These are phyloP conservation scores for Paedocypris sp. DNA, from an alignment of 2,113 vertebrate genomes.

Conservation along the genomic window DNA sequence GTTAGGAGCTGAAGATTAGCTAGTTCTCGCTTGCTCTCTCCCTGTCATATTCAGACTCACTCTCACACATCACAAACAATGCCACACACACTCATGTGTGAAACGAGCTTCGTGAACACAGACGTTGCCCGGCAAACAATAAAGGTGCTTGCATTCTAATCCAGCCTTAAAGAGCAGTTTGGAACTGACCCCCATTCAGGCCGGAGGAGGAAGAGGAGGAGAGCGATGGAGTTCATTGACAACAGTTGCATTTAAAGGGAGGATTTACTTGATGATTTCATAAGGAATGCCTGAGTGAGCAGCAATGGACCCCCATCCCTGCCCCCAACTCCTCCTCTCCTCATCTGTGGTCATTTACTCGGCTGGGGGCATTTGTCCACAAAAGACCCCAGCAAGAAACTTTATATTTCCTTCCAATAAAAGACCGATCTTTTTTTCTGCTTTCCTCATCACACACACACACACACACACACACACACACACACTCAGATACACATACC, in stretches of 20 bases:
- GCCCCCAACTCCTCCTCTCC: slow-evolving; percentile 8
- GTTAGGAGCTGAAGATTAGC: neutral
- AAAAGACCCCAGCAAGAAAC: slow-evolving; percentile 18
- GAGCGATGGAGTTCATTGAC: slow-evolving; percentile 41
- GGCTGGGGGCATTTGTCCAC: slow-evolving; percentile 25
- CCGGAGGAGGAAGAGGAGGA: slow-evolving; percentile 5
- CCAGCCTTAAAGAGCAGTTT: slow-evolving; percentile 16
- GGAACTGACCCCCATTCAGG: slow-evolving; percentile 32
- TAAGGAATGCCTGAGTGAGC: slow-evolving; percentile 51
- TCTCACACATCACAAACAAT: slow-evolving; percentile 36
- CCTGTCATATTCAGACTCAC: slow-evolving; percentile 1
- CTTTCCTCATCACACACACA: slow-evolving; percentile 4
- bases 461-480: slow-evolving; percentile 5
- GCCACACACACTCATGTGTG: slow-evolving; percentile 64
- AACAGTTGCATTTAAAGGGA: slow-evolving; percentile 49
- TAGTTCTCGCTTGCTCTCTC: slow-evolving; percentile 37
- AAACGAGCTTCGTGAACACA: slow-evolving; percentile 53
- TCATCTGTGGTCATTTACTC: slow-evolving; percentile 39
- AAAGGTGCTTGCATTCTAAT: slow-evolving; percentile 26
- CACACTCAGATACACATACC: neutral
- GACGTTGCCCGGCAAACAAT: slow-evolving; percentile 1
- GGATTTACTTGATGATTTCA: slow-evolving; percentile 60
- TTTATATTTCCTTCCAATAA: slow-evolving; percentile 21
- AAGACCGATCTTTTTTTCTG: slow-evolving; percentile 1
- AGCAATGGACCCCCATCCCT: slow-evolving; percentile 28